Percentiles rank a stretch among this genome's conserved stretches.
Conservation (phyloP, 2,113 vertebrate genomes). For the Nematolebias whitei region DNA sequence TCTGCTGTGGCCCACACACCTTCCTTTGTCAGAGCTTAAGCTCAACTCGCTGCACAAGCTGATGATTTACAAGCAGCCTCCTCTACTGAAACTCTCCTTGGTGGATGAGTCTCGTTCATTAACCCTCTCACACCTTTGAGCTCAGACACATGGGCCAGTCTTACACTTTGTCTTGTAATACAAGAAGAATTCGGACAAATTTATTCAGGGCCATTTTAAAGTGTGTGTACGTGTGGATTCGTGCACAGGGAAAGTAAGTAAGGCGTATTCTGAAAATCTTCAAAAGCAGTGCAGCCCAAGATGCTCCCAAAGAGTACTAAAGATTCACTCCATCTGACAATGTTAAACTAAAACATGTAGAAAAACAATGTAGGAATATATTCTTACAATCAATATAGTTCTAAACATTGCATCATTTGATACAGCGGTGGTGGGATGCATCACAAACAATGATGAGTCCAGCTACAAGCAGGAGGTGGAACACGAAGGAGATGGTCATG, state of each 20-base stretch:
- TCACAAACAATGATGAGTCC: too few species aligned
- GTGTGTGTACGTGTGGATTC: background rate
- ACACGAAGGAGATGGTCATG: too few species aligned
- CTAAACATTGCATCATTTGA: too few species aligned
- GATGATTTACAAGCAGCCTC: conserved; percentile 64
- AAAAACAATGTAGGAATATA: background rate
- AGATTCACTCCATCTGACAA: background rate
- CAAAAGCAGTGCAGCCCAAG: conserved; percentile 3
- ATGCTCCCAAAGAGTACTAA: conserved; percentile 4
- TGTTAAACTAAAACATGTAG: background rate
- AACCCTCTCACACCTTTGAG: conserved; percentile 47
- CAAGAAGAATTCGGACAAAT: conserved; percentile 20
- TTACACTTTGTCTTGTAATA: conserved; percentile 28
- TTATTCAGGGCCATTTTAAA: conserved; percentile 16
- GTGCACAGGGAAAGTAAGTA: conserved; percentile 11
- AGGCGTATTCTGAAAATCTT: conserved; percentile 13
- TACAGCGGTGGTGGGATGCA: too few species aligned
- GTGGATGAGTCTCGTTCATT: conserved; percentile 62
- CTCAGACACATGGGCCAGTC: conserved; percentile 6
- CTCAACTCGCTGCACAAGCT: conserved; percentile 37
- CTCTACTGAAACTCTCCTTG: conserved; percentile 44
- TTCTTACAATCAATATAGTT: too few species aligned
- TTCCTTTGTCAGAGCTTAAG: conserved; percentile 63
- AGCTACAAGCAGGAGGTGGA: too few species aligned
- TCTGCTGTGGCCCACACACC: conserved; percentile 66